These are phyloP conservation scores for Otolemur crassicaudatus DNA, from an alignment of 2,797 vertebrate species.

Conservation along the genomic window DNA sequence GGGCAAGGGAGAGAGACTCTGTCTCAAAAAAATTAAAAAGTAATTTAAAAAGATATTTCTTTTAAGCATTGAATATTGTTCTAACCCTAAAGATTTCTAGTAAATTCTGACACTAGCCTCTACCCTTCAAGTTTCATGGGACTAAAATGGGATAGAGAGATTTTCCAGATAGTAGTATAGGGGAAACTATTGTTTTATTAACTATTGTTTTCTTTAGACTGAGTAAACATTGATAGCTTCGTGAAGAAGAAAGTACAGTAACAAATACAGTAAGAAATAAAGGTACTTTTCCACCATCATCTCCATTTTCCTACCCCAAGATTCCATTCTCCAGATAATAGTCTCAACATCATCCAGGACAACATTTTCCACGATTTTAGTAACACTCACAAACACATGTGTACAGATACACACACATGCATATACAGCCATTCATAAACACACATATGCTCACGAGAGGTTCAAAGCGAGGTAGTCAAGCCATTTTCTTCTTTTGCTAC, in stretches of 20 bases:
- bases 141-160: not conserved
- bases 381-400: not conserved
- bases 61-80: too few species aligned
- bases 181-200: not conserved
- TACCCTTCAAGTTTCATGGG: not conserved
- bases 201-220: not conserved
- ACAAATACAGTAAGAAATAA: not conserved
- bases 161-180: fast-evolving
- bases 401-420: not conserved
- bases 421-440: too few species aligned
- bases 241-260: not conserved
- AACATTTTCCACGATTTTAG: not conserved
- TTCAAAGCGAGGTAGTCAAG: not conserved
- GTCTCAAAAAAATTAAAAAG: not conserved
- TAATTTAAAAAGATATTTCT: not conserved
- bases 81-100: not conserved
- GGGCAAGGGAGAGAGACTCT: not conserved
- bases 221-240: not conserved
- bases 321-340: not conserved
- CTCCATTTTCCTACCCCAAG: not conserved
- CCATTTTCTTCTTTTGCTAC: not conserved
- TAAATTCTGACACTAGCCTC: not conserved
- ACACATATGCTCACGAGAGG: not conserved
- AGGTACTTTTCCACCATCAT: not conserved
- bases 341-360: not conserved